A percentile compares a stretch with the other conserved stretches of the same genome.
These are phyloP conservation scores for Agrotis clavis DNA, from an alignment of 2,888 invertebrate genomes.

Conservation along the genomic window DNA sequence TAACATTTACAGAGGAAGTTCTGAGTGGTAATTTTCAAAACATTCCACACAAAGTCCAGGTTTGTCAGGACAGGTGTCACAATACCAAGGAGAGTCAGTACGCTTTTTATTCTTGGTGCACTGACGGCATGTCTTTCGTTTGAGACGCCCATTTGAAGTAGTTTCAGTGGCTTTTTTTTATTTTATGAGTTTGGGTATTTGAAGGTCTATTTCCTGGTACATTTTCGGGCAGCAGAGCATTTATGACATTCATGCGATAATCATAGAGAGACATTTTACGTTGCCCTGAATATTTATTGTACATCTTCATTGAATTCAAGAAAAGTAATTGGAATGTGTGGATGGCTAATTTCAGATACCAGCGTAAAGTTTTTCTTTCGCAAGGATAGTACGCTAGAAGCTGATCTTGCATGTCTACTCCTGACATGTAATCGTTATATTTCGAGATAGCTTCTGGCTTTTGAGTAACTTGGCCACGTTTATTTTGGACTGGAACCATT, in stretches of 20 bases:
- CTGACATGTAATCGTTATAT: too few species aligned
- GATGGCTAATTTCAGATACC: conserved; percentile 56
- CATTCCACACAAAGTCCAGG: conserved; percentile 45
- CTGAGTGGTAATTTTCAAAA: conserved; percentile 38
- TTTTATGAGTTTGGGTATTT: conserved; percentile 17
- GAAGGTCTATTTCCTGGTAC: conserved; percentile 3
- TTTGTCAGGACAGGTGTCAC: conserved; percentile 10
- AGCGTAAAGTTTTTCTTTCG: conserved; percentile 52
- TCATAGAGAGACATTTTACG: conserved; percentile 32
- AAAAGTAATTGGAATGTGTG: conserved; percentile 44
- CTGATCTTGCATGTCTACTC: too few species aligned
- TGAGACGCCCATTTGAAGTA: conserved; percentile 32
- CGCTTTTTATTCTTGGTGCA: conserved; percentile 44
- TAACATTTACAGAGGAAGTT: conserved; percentile 9
- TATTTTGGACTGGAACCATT: too few species aligned
- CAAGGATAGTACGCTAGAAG: conserved; percentile 26
- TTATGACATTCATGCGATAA: conserved; percentile 24
- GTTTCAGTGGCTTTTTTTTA: conserved; percentile 33
- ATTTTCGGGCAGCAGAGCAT: conserved; percentile 31
- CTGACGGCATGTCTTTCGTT: conserved; percentile 38
- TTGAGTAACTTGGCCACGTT: too few species aligned
- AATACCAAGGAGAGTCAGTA: conserved; percentile 41
- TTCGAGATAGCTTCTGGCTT: too few species aligned
- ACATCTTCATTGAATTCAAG: conserved; percentile 46
- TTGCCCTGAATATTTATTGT: conserved; percentile 47